A percentile compares a stretch with the other conserved stretches of the same genome.
These are phyloP conservation scores for Corythaixoides concolor DNA, from an alignment of 2,113 vertebrate species.

Conservation along the genomic window DNA sequence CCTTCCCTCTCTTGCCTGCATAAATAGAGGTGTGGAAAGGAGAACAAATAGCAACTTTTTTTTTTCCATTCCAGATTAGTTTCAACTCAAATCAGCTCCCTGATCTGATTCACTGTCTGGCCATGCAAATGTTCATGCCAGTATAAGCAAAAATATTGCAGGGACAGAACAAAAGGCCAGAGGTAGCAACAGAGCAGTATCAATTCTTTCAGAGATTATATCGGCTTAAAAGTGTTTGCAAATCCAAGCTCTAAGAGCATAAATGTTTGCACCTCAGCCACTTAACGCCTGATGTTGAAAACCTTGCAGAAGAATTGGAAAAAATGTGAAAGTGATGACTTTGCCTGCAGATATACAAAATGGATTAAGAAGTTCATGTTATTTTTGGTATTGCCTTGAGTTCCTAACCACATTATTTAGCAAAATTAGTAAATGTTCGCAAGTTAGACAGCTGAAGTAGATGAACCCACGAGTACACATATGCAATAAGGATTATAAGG, in stretches of 20 bases:
- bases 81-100: constrained; percentile 17
- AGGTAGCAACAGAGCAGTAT: not conserved
- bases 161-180: constrained; percentile 37
- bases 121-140: constrained; percentile 27
- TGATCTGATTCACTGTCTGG: constrained; percentile 64
- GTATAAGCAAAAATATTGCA: constrained; percentile 21
- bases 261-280: not conserved
- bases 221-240: constrained; percentile 19
- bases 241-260: not conserved
- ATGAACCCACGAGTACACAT: not conserved
- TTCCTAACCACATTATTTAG: not conserved
- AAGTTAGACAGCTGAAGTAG: not conserved
- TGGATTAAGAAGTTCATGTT: not conserved
- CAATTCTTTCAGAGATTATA: not conserved
- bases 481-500: not conserved
- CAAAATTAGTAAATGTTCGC: not conserved
- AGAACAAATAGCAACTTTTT: constrained; percentile 12
- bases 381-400: not conserved
- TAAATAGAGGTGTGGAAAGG: constrained; percentile 23
- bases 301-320: not conserved
- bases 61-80: not conserved
- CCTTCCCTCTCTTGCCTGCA: not conserved
- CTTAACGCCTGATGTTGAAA: not conserved
- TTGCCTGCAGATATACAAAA: not conserved
- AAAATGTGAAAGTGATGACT: not conserved